Percentiles rank a stretch among this genome's conserved stretches.
Evolutionary conservation across 2,888 invertebrate genomes (phyloP).

Genomic region (Frankliniella fusca): DNA sequence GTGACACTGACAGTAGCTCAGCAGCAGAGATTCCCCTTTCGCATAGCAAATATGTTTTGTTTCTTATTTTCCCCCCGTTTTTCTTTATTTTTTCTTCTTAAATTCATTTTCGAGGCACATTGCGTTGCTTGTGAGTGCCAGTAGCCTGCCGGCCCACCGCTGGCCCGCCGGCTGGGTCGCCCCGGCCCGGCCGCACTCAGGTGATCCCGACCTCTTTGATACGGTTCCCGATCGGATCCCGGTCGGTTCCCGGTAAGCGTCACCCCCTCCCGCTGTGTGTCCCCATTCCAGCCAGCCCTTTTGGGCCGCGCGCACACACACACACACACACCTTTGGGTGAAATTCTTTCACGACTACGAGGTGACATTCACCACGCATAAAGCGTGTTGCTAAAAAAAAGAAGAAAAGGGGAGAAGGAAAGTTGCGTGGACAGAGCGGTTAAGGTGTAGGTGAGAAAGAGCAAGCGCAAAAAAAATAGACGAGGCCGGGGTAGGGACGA

Average conservation of each 20-base stretch:
- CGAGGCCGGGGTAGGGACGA: not conserved
- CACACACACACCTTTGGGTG: not conserved
- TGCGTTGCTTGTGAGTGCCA: too few species aligned
- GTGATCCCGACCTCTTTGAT: too few species aligned
- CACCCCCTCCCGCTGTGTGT: constrained; percentile 8
- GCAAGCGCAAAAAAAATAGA: not conserved
- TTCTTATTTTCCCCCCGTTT: not conserved
- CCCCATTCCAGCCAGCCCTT: not conserved
- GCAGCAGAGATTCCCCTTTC: not conserved
- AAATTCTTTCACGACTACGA: not conserved
- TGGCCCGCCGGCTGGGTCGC: too few species aligned
- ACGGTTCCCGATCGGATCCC: too few species aligned
- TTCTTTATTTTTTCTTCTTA: not conserved
- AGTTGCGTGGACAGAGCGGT: not conserved
- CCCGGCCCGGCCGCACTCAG: too few species aligned
- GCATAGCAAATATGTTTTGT: not conserved
- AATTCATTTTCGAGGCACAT: not conserved
- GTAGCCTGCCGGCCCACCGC: too few species aligned
- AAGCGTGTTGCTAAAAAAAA: too few species aligned
- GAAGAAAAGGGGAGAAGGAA: too few species aligned
- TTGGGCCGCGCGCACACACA: not conserved
- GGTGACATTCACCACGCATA: not conserved
- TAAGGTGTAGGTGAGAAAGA: not conserved
- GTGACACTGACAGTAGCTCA: not conserved
- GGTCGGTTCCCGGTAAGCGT: too few species aligned